Percentiles rank a stretch among this genome's conserved stretches.
Conservation (phyloP, 2,888 invertebrate species). For the Rhamnusium bicolor region DNA sequence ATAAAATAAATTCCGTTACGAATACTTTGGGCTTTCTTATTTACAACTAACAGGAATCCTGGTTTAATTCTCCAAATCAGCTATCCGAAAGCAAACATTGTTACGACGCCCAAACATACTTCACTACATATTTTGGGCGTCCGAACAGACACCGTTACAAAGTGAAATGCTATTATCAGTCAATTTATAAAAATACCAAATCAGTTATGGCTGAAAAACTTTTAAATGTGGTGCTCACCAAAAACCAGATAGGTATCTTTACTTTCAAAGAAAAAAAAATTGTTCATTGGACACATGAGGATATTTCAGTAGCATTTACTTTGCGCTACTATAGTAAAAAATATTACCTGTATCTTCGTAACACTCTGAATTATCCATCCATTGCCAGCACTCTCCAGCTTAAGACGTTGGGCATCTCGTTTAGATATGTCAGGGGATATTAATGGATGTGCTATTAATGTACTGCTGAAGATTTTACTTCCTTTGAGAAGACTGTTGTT, state of each 20-base stretch:
- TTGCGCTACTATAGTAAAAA: constrained; percentile 1
- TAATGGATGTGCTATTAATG: constrained; percentile 5
- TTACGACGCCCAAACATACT: too few species aligned
- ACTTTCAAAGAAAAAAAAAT: neutral
- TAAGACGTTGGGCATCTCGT: too few species aligned
- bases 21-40: too few species aligned
- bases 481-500: constrained; percentile 11
- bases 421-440: neutral
- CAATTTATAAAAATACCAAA: constrained; percentile 12
- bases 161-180: neutral
- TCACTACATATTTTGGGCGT: too few species aligned
- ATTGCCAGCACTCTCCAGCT: neutral
- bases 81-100: too few species aligned
- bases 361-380: neutral
- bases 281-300: neutral
- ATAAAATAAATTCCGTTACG: too few species aligned
- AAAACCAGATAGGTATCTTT: neutral
- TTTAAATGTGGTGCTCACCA: neutral
- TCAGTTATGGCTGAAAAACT: too few species aligned
- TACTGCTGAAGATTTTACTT: constrained; percentile 12
- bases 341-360: too few species aligned
- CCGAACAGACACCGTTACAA: too few species aligned
- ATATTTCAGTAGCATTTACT: neutral
- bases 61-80: too few species aligned
- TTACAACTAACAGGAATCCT: too few species aligned